A percentile compares a stretch with the other conserved stretches of the same genome.
Evolutionary conservation across 2,888 invertebrate genomes (phyloP).

Genomic region (Ormyrus thymus): DNA sequence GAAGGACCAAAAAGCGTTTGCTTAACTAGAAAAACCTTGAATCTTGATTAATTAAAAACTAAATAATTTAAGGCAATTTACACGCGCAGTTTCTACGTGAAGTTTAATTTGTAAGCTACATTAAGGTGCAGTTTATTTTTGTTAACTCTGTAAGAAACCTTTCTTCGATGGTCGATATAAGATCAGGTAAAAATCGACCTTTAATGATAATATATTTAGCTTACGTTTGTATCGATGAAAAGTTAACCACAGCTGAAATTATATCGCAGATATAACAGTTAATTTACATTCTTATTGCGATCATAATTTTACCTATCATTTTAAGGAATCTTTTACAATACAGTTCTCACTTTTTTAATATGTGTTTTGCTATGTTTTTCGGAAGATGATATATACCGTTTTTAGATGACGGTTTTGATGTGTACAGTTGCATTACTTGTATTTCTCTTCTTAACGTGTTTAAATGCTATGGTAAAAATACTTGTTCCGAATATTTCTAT

Average conservation of each 20-base stretch:
- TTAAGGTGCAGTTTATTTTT: conserved; percentile 11
- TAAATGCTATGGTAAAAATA: conserved; percentile 38
- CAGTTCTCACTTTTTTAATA: background rate
- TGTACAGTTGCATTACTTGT: conserved; percentile 30
- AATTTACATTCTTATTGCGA: conserved; percentile 35
- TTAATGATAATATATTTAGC: conserved; percentile 2
- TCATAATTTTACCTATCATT: conserved; percentile 24
- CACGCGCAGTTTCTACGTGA: conserved; percentile 43
- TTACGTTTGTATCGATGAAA: conserved; percentile 9
- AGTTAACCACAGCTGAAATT: conserved; percentile 14
- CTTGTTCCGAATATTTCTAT: conserved; percentile 8
- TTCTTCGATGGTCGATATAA: conserved; percentile 49
- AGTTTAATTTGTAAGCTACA: conserved; percentile 39
- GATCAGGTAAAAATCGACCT: conserved; percentile 57
- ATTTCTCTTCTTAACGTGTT: conserved; percentile 18
- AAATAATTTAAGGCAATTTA: conserved; percentile 54
- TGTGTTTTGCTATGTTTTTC: conserved; percentile 20
- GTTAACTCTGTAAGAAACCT: conserved; percentile 32
- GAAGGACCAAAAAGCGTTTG: conserved; percentile 32
- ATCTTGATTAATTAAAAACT: conserved; percentile 27
- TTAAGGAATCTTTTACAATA: conserved; percentile 29
- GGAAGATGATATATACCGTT: conserved; percentile 17
- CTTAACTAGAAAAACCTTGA: conserved; percentile 41
- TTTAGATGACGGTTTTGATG: conserved; percentile 10
- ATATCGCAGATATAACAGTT: conserved; percentile 31